Evolutionary conservation across 2,113 vertebrate genomes (phyloP), one percentile per base, ranked within the genome.

Genomic region (Peromyscus maniculatus): DNA sequence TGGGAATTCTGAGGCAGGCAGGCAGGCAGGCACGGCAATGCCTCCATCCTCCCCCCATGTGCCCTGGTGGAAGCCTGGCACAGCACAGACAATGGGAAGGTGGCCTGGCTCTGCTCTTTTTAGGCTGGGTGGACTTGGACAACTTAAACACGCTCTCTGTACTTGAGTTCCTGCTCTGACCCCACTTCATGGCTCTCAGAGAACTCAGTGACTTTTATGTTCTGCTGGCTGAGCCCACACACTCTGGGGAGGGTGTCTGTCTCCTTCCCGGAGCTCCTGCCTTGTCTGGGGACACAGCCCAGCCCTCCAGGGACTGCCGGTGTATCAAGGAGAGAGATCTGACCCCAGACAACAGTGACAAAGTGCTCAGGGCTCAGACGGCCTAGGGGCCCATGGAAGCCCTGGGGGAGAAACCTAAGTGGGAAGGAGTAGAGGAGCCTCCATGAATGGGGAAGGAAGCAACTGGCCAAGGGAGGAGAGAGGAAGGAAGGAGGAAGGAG

Each of bases 181-280:
- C 31, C 62, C 43, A 59, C 87, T 82, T n/a, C 1, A 31, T 21
- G 19, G 24, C 22, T 71, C 78, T 59, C 75, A 39, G 31, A 59
- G 31, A n/a, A 57, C 66, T 10, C 11, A 33, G 33, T 8, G 5
- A 69, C 64, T n/a, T 22, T 57, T 24, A 59, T 82, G n/a, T 21
- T 16, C 12, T 55, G 49, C 11, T 93, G n/a, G 86, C 86, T 28
- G 24, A 33, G 52, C 71, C 36, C 57, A 11, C 43, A 46, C 17
- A 43, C 33, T 2, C 0, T 0, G 11, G 52, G 71, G 43, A 9
- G 36, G 21, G 36, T 21, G 16, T 43, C 0, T 52, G 17, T n/a
- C 83, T 75, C 49, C 52, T 94, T 90, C 69, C 55, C 5, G 19
- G 52, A 92, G 86, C 19, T 36, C 16, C 33, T 43, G 33, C 15